Base-by-base conservation (phyloP, 2,888 invertebrate species). In the Calliopum simillimum region DNA sequence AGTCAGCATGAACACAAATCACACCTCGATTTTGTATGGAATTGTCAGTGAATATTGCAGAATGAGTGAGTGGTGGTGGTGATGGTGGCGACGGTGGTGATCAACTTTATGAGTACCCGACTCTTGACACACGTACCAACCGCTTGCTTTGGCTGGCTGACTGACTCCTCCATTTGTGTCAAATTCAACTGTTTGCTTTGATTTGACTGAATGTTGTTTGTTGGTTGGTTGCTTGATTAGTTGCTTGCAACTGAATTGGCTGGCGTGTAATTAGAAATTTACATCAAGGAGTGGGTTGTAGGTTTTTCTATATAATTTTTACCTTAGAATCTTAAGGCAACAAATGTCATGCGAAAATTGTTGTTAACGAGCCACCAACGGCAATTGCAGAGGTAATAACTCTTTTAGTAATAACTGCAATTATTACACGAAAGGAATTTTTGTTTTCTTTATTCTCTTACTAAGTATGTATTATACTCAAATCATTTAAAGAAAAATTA, bases 211-310 rank as follows among this genome's bases (percentile, higher is more conserved):
- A 4, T 33, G 33, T 33, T 33, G 4, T 4, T 33, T 33, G 33
- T 33, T 33, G 33, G 2, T 33, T 33, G 33, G 8, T 33, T 33
- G n/a, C n/a, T n/a, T n/a, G n/a, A n/a, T 33, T 33, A 6, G 2
- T 33, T 33, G 33, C 1, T 33, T 33, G 33, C 33, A 33, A 33
- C 5, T 33, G 33, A 33, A 33, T 33, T 33, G 56, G 16, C n/a
- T 58, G 56, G 56, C 33, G 23, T 58, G 33, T 61, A 61, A 44
- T 61, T 61, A 44, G 44, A 61, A 58, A 61, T 61, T 61, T 61
- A 46, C 55, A 51, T 44, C 66, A 46, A 23, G 55, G 19, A 16
- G 55, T 47, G 67, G 47, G 67, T 16, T 47, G 58, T 58, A 49
- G 47, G 46, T 59, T 44, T 43, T 11, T 33, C n/a, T n/a, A n/a